Base-by-base conservation (phyloP, 2,888 invertebrate genomes). In the Eudasyphora cyanicolor region DNA sequence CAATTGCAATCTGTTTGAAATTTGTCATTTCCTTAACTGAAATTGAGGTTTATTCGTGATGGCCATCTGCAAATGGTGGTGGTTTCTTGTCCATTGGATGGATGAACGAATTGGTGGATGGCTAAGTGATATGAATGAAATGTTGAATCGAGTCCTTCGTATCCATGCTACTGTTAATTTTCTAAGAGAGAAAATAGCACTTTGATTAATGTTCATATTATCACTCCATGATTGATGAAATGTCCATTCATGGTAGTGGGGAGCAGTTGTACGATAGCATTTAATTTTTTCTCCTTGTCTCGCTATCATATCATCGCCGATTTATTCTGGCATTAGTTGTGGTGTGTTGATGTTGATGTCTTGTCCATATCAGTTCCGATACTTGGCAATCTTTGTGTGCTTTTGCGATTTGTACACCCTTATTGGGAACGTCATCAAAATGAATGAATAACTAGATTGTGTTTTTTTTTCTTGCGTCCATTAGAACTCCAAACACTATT, bases 211-310 rank as follows among this genome's bases (percentile, higher is more conserved):
- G 62, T 6, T 62, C 29, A 19, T 35, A 62, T 62, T 62, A 62
- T 62, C 62, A 62, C 17, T 29, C n/a, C 27, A 62, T 62, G 62
- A 62, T 62, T 62, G 62, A 62, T 62, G 62, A 32, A 62, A 62
- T 62, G 62, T 62, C 62, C 62, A 62, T 35, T 62, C 35, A 29
- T 57, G 24, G 62, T 62, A 17, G n/a, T 7, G 29, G 32, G 35
- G 14, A 32, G 62, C n/a, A 35, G 6, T n/a, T 4, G 62, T 6
- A 27, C 27, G 35, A 62, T 32, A 35, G 32, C 35, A 32, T 29
- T 62, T 62, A 4, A 62, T 29, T 62, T 29, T 62, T 17, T n/a
- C n/a, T n/a, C n/a, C 2, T 35, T 29, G n/a, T 6, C 19, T 24
- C 27, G 24, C 1, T 24, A 0, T 57, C 0, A 27, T 57, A 5